Evolutionary conservation across 2,888 invertebrate genomes (phyloP).

Genomic region (Steinernema scapterisci): DNA sequence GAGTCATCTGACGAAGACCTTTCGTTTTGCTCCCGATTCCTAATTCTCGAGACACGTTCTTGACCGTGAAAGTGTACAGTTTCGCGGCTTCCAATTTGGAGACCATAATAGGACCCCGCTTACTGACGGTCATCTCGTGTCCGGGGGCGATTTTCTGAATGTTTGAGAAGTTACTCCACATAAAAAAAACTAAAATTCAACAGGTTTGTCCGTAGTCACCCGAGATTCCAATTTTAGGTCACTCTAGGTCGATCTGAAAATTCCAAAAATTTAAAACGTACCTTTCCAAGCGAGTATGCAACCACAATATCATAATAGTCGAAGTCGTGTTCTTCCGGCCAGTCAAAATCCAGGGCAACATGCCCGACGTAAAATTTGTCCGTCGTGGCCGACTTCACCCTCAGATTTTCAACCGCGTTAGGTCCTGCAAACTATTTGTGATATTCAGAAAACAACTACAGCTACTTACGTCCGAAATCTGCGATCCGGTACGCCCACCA

Average conservation of each 20-base stretch:
- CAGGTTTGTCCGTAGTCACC: too few relatives aligned
- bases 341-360: slow-evolving; percentile 54
- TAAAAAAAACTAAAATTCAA: too few relatives aligned
- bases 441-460: neutral
- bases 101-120: slow-evolving; percentile 49
- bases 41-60: slow-evolving; percentile 60
- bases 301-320: slow-evolving; percentile 57
- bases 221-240: too few relatives aligned
- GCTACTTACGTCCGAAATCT: slow-evolving; percentile 55
- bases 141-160: slow-evolving; percentile 43
- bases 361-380: slow-evolving; percentile 63
- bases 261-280: slow-evolving; percentile 14
- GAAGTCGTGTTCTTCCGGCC: slow-evolving; percentile 53
- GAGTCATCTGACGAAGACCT: slow-evolving; percentile 62
- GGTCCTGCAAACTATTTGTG: slow-evolving; percentile 51
- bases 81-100: slow-evolving; percentile 58
- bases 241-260: too few relatives aligned
- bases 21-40: slow-evolving; percentile 48
- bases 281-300: slow-evolving; percentile 55
- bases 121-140: slow-evolving; percentile 46
- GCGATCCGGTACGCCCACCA: slow-evolving; percentile 63
- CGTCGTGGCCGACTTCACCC: slow-evolving; percentile 47
- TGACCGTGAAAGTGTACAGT: slow-evolving; percentile 54
- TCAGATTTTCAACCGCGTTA: slow-evolving; percentile 49
- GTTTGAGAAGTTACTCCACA: too few relatives aligned